A percentile compares a stretch with the other conserved stretches of the same genome.
phyloP scores from a whole-genome alignment of 2,888 invertebrate genomes.

The Caenorhabditis macrosperma region DNA sequence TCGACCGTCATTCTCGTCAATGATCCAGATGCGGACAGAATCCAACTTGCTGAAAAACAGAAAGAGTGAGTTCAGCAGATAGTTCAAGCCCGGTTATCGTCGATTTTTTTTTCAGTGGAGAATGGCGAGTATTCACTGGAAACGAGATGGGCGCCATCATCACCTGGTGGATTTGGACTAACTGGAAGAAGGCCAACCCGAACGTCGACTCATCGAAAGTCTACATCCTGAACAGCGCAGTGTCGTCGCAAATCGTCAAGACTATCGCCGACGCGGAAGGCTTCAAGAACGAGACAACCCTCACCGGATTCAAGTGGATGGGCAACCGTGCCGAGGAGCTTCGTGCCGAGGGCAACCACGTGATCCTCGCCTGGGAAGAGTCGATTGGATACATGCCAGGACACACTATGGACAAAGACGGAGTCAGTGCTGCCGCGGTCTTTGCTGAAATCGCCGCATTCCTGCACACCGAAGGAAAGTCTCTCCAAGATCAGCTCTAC shows the following conservation, averaged over 20 bases:
- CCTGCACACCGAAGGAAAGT: conserved; percentile 82
- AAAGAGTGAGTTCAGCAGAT: conserved; percentile 82
- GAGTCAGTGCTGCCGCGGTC: conserved; percentile 90
- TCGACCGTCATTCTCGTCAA: conserved; percentile 91
- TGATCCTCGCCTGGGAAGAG: conserved; percentile 96
- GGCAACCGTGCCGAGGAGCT: conserved; percentile 90
- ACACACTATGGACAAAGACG: conserved; percentile 90
- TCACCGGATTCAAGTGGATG: conserved; percentile 99
- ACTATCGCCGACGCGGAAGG: conserved; percentile 88
- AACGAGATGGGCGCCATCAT: conserved; percentile 95
- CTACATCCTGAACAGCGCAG: conserved; percentile 93
- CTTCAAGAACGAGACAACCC: conserved; percentile 85
- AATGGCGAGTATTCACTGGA: conserved; percentile 93
- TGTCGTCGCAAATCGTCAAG: conserved; percentile 93
- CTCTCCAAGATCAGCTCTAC: conserved; percentile 84
- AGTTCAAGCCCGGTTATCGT: too few relatives aligned
- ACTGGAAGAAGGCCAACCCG: conserved; percentile 82
- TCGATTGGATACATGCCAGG: conserved; percentile 92
- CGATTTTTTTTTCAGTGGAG: conserved; percentile 82
- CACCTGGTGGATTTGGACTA: conserved; percentile 92
- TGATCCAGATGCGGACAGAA: conserved; percentile 97
- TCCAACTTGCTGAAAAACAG: conserved; percentile 92
- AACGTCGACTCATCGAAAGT: conserved; percentile 83
- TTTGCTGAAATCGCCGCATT: conserved; percentile 87
- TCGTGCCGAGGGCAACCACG: conserved; percentile 85